phyloP scores from a whole-genome alignment of 2,888 invertebrate species.

The Conomelus anceps region DNA sequence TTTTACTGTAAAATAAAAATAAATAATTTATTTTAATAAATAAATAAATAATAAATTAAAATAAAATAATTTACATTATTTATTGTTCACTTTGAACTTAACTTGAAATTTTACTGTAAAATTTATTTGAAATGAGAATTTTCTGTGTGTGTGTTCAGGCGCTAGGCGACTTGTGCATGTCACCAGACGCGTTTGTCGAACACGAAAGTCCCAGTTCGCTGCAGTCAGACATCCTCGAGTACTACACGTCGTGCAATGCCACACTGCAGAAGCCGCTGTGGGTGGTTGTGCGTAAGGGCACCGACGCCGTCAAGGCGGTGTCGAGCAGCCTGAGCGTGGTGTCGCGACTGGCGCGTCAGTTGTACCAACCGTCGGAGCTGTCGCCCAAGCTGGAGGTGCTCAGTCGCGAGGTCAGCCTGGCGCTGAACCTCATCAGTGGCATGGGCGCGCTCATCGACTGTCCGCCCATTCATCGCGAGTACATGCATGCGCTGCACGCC shows the following conservation, averaged over 20 bases:
- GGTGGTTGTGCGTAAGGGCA: constrained; percentile 55
- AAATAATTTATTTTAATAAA: neutral
- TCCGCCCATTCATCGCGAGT: constrained; percentile 73
- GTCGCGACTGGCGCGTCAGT: constrained; percentile 46
- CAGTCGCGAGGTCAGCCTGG: constrained; percentile 68
- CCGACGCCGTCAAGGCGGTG: constrained; percentile 42
- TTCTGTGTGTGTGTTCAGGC: constrained; percentile 43
- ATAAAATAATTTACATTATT: neutral
- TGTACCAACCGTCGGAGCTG: constrained; percentile 46
- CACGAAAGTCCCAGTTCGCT: constrained; percentile 35
- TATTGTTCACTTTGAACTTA: no score
- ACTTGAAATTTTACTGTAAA: no score
- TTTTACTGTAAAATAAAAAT: no score
- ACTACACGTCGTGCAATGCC: constrained; percentile 77
- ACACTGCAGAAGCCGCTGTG: constrained; percentile 73
- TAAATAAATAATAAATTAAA: neutral
- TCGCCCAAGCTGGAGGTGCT: constrained; percentile 56
- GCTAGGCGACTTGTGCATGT: constrained; percentile 76
- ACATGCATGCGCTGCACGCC: constrained; percentile 69
- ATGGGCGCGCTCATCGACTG: constrained; percentile 72
- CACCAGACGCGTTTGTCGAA: constrained; percentile 70
- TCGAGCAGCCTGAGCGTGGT: constrained; percentile 47
- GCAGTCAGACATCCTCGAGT: constrained; percentile 60
- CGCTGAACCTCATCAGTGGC: constrained; percentile 44
- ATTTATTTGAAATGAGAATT: constrained; percentile 1